These are phyloP conservation scores for Stramonita haemastoma DNA, from an alignment of 2,888 invertebrate species.

Conservation along the genomic window DNA sequence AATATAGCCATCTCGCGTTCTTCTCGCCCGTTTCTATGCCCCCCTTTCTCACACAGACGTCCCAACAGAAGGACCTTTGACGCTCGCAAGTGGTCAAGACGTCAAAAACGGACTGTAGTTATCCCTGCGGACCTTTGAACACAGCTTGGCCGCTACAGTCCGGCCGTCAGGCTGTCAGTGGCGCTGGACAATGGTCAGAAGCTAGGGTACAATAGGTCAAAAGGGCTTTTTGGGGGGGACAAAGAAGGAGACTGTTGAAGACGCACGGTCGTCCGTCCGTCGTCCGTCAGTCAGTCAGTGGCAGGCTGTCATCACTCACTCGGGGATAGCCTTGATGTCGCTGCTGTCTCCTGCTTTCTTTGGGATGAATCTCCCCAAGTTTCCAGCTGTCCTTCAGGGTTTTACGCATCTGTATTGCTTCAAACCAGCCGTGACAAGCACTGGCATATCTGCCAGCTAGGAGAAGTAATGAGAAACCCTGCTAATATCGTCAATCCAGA, in stretches of 20 bases:
- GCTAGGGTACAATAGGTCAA: neutral
- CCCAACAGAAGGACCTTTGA: neutral
- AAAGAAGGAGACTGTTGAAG: neutral
- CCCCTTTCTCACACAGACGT: neutral
- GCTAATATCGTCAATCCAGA: too few relatives aligned
- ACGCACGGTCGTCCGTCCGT: neutral
- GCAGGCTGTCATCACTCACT: neutral
- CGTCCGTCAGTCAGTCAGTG: neutral
- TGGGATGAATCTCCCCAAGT: too few relatives aligned
- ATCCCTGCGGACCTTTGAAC: neutral
- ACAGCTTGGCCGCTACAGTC: neutral
- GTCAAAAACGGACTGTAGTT: neutral
- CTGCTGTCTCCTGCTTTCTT: too few relatives aligned
- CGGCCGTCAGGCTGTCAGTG: neutral
- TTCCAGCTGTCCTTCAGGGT: too few relatives aligned
- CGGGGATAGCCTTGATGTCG: too few relatives aligned
- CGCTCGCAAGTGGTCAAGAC: neutral
- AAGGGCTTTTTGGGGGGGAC: neutral
- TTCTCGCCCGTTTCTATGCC: neutral
- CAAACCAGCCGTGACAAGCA: too few relatives aligned
- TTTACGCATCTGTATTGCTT: too few relatives aligned
- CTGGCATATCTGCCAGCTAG: too few relatives aligned
- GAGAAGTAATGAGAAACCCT: too few relatives aligned
- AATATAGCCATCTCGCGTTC: neutral
- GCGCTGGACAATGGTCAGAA: neutral